These are phyloP conservation scores for Coenobita brevimanus DNA, from an alignment of 1,140 invertebrate species.

Conservation along the genomic window DNA sequence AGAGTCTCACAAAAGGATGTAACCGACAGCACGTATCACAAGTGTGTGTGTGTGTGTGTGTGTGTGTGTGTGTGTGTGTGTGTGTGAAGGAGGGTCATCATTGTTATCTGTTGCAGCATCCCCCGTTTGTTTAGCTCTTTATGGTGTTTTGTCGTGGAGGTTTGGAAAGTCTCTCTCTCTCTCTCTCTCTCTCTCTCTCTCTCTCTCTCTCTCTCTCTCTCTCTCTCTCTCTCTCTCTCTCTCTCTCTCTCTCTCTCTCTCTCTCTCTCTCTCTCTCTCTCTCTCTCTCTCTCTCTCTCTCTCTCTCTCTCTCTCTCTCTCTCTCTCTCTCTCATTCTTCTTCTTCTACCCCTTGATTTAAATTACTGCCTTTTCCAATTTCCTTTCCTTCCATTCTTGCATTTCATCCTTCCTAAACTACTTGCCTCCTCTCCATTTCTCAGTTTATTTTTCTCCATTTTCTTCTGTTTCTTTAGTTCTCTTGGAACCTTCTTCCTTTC, in stretches of 20 bases:
- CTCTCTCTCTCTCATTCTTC: neutral
- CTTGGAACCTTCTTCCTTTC: no score
- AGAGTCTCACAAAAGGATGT: no score
- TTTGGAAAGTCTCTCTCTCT: no score
- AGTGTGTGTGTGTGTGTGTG: no score
- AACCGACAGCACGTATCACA: no score
- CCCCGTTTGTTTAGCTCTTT: no score
- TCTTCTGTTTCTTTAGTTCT: neutral
- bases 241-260: conserved; percentile 11
- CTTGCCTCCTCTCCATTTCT: neutral
- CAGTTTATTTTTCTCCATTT: neutral
- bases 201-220: neutral
- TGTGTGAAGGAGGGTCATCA: no score
- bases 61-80: no score
- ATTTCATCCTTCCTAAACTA: neutral
- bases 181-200: no score
- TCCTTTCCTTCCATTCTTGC: neutral
- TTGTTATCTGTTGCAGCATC: no score
- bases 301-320: conserved; percentile 1
- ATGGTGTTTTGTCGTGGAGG: no score
- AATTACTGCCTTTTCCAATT: no score
- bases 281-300: conserved; percentile 11
- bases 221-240: conserved; percentile 19
- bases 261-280: conserved; percentile 11
- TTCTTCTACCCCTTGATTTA: neutral